Percentiles rank a stretch among this genome's conserved stretches.
Evolutionary conservation across 2,113 vertebrate genomes (phyloP).

Genomic region (Myrmophylax atrothorax): DNA sequence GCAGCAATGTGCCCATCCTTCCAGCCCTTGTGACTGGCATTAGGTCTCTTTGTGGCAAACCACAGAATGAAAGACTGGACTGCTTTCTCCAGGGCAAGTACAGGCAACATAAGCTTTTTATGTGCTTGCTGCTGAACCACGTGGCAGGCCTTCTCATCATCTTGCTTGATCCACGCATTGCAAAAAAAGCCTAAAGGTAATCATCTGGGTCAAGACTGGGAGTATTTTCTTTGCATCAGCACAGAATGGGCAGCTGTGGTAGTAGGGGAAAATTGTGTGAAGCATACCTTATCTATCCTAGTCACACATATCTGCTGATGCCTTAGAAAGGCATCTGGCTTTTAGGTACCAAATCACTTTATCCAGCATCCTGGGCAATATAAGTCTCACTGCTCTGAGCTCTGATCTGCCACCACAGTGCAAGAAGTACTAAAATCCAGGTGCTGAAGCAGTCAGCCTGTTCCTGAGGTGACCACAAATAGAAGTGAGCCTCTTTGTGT

Average conservation of each 20-base stretch:
- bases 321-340: background rate
- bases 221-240: background rate
- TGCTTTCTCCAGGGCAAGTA: background rate
- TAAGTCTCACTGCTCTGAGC: background rate
- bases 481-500: background rate
- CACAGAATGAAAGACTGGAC: background rate
- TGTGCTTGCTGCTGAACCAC: background rate
- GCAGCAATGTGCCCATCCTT: rapidly evolving
- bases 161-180: background rate
- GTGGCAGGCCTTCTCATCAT: background rate
- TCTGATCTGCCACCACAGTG: background rate
- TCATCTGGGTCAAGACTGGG: background rate
- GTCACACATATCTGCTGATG: background rate
- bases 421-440: slow-evolving; percentile 11
- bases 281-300: background rate
- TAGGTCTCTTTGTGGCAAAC: background rate
- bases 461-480: background rate
- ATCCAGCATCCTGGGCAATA: background rate
- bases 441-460: background rate
- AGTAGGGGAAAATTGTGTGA: background rate
- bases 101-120: background rate
- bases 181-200: background rate
- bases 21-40: background rate
- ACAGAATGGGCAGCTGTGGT: background rate
- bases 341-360: background rate